These are phyloP conservation scores for Andrena flavipes DNA, from an alignment of 2,888 invertebrate genomes.

Conservation along the genomic window DNA sequence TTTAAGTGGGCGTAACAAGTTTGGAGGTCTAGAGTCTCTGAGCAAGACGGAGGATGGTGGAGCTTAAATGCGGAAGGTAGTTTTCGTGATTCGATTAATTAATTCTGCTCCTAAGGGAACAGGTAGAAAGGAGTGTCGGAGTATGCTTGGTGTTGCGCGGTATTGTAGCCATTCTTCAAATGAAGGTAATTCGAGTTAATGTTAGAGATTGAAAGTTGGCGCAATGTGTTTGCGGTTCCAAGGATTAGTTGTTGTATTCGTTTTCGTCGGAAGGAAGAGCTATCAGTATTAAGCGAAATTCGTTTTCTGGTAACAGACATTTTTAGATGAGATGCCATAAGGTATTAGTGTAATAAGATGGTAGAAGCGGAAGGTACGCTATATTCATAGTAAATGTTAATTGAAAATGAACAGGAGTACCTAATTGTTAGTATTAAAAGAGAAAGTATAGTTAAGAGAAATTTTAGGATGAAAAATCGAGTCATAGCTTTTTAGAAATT, in stretches of 20 bases:
- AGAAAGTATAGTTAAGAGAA: slow-evolving; percentile 22
- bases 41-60: background rate
- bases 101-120: slow-evolving; percentile 35
- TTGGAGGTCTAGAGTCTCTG: slow-evolving; percentile 16
- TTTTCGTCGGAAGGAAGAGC: slow-evolving; percentile 32
- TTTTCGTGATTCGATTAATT: slow-evolving; percentile 13
- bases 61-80: slow-evolving; percentile 5
- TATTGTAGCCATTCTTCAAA: slow-evolving; percentile 10
- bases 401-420: slow-evolving; percentile 35
- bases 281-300: slow-evolving; percentile 57
- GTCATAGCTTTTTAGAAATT: slow-evolving; percentile 48
- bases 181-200: background rate
- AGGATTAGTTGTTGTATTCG: slow-evolving; percentile 14
- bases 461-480: slow-evolving; percentile 36
- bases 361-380: slow-evolving; percentile 23
- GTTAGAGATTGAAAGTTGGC: slow-evolving; percentile 4
- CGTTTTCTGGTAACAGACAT: slow-evolving; percentile 40
- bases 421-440: slow-evolving; percentile 43
- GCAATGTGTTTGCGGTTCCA: background rate
- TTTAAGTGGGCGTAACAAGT: slow-evolving; percentile 43
- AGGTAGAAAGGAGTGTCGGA: slow-evolving; percentile 13
- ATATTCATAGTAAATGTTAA: slow-evolving; percentile 29
- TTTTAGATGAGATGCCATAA: slow-evolving; percentile 54
- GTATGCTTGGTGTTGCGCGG: slow-evolving; percentile 23
- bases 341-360: slow-evolving; percentile 44